Evolutionary conservation across 2,113 vertebrate genomes (phyloP).

Genomic region (Marcusenius ussheri): DNA sequence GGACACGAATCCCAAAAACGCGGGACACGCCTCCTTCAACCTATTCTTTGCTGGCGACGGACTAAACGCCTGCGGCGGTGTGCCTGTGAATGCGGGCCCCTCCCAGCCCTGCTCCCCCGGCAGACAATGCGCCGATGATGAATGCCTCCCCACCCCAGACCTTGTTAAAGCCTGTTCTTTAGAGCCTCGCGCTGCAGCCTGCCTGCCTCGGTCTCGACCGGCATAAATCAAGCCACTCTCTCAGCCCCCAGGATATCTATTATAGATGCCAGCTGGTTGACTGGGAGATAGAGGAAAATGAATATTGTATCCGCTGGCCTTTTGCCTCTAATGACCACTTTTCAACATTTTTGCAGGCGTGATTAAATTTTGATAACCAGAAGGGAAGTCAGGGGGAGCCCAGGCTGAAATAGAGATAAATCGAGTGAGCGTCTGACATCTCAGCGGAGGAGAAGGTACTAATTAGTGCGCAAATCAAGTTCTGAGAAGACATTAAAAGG

Average conservation of each 20-base stretch:
- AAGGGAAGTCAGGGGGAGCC: constrained; percentile 78
- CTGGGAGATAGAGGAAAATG: constrained; percentile 87
- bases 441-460: constrained; percentile 79
- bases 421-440: constrained; percentile 82
- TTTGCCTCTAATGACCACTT: constrained; percentile 88
- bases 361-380: constrained; percentile 86
- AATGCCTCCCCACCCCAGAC: constrained; percentile 82
- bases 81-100: constrained; percentile 73
- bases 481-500: constrained; percentile 69
- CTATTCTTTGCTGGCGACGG: constrained; percentile 59
- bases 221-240: constrained; percentile 85
- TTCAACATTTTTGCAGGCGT: constrained; percentile 90
- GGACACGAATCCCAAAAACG: constrained; percentile 11
- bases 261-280: constrained; percentile 85
- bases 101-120: constrained; percentile 45
- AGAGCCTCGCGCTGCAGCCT: constrained; percentile 68
- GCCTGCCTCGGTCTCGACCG: constrained; percentile 67
- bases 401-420: constrained; percentile 82
- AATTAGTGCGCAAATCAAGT: constrained; percentile 81
- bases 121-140: constrained; percentile 79
- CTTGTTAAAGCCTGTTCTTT: constrained; percentile 85
- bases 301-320: constrained; percentile 87
- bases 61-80: constrained; percentile 72
- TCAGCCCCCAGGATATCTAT: constrained; percentile 83
- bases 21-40: constrained; percentile 56